A percentile compares a stretch with the other conserved stretches of the same genome.
phyloP scores from a whole-genome alignment of 2,113 vertebrate genomes.

The Plecotus auritus region DNA sequence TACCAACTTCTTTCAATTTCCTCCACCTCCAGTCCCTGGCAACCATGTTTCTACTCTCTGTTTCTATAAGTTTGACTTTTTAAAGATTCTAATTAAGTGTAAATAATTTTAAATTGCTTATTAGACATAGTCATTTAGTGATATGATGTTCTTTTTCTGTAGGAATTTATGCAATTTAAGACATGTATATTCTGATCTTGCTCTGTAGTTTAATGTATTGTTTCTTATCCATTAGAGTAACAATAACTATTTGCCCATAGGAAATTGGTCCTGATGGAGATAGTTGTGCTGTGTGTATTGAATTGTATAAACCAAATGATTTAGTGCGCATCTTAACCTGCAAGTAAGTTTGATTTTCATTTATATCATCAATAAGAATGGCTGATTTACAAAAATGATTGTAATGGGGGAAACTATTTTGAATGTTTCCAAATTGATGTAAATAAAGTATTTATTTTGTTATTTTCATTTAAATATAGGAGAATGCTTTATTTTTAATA shows the following conservation, averaged over 20 bases:
- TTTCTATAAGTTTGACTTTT: not conserved
- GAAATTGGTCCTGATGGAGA: constrained; percentile 86
- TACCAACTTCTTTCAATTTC: not conserved
- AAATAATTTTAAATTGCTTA: constrained; percentile 14
- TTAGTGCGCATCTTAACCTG: constrained; percentile 93
- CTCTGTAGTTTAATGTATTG: constrained; percentile 14
- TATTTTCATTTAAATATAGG: constrained; percentile 29
- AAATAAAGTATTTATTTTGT: not conserved
- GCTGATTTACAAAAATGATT: constrained; percentile 13
- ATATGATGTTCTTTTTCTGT: not conserved
- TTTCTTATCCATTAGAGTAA: constrained; percentile 46
- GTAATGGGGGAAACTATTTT: not conserved
- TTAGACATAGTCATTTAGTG: not conserved
- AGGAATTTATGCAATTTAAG: constrained; percentile 41
- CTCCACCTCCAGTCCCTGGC: too few relatives aligned
- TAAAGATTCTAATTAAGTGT: not conserved
- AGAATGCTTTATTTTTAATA: constrained; percentile 13
- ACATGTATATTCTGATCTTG: not conserved
- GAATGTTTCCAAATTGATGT: constrained; percentile 36
- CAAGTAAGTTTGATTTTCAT: constrained; percentile 83
- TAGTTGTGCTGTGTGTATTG: constrained; percentile 93
- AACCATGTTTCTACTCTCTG: not conserved
- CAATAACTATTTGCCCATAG: constrained; percentile 69
- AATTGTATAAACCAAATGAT: constrained; percentile 89
- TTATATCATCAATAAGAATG: constrained; percentile 17